Conservation (phyloP, 2,888 invertebrate species). For the Helicoverpa assulta region DNA sequence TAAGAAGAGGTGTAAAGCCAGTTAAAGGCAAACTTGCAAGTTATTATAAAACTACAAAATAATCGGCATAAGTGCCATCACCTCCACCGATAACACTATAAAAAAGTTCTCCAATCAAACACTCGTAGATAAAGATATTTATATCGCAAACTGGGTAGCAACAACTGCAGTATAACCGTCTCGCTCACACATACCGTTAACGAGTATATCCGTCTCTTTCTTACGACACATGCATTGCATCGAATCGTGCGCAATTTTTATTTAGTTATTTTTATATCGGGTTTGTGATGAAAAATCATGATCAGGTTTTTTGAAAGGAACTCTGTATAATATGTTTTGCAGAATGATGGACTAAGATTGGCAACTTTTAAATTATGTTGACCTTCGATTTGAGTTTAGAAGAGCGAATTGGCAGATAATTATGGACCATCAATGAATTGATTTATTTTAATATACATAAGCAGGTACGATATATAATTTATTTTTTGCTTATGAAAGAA, state of each 20-base stretch:
- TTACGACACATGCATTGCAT: conserved; percentile 14
- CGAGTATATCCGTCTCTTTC: conserved; percentile 1
- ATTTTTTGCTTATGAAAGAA: no score
- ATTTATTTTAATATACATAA: no score
- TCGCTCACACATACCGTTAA: conserved; percentile 14
- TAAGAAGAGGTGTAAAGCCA: no score
- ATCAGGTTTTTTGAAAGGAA: conserved; percentile 23
- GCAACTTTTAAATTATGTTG: conserved; percentile 2
- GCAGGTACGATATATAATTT: no score
- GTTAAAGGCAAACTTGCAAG: not conserved
- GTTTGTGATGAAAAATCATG: conserved; percentile 29
- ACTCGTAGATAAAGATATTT: conserved; percentile 35
- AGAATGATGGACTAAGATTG: conserved; percentile 3
- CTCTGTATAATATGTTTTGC: not conserved
- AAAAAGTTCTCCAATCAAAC: conserved; percentile 24
- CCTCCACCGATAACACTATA: conserved; percentile 3
- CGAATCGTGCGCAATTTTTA: conserved; percentile 50
- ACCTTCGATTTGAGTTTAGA: conserved; percentile 7
- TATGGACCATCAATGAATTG: no score
- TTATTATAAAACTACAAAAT: not conserved
- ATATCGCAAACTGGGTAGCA: conserved; percentile 28
- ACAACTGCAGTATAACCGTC: conserved; percentile 39
- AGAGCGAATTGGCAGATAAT: not conserved
- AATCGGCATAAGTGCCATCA: conserved; percentile 5
- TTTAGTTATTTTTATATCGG: conserved; percentile 43